Conservation (phyloP, 2,888 invertebrate genomes). For the Rhagophthalmus giganteus region DNA sequence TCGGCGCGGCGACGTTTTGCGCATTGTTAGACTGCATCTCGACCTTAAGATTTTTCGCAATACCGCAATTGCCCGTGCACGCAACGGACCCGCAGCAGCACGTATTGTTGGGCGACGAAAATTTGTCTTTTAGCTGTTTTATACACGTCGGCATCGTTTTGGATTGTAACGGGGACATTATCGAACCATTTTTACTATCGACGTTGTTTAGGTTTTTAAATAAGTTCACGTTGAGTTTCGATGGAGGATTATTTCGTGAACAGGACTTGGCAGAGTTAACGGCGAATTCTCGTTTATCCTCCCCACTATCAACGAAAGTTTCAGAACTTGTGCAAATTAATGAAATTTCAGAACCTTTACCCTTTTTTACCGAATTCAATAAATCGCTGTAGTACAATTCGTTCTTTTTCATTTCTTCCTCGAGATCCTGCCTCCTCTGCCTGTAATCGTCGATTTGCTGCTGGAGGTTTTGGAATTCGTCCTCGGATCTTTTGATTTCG, state of each 20-base stretch:
- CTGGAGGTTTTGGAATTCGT: conserved; percentile 43
- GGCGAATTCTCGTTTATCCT: no score
- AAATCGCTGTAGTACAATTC: conserved; percentile 14
- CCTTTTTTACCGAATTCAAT: conserved; percentile 1
- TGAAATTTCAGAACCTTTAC: background rate
- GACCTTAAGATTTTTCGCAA: no score
- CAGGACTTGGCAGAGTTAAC: no score
- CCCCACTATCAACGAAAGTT: background rate
- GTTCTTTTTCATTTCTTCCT: conserved; percentile 34
- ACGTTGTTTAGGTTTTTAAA: no score
- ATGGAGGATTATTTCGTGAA: no score
- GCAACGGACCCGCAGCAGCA: no score
- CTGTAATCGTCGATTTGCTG: conserved; percentile 47
- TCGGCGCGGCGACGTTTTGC: no score
- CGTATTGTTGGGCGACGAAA: background rate
- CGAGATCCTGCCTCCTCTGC: conserved; percentile 39
- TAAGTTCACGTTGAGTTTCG: no score
- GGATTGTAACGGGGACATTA: no score
- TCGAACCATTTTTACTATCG: no score
- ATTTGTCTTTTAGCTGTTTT: background rate
- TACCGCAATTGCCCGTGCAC: no score
- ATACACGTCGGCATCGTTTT: background rate
- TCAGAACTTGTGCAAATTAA: background rate
- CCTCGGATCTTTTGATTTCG: conserved; percentile 42
- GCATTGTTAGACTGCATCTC: no score